Base-by-base conservation (phyloP, 2,797 vertebrate genomes). In the Sebastes ruberrimus region DNA sequence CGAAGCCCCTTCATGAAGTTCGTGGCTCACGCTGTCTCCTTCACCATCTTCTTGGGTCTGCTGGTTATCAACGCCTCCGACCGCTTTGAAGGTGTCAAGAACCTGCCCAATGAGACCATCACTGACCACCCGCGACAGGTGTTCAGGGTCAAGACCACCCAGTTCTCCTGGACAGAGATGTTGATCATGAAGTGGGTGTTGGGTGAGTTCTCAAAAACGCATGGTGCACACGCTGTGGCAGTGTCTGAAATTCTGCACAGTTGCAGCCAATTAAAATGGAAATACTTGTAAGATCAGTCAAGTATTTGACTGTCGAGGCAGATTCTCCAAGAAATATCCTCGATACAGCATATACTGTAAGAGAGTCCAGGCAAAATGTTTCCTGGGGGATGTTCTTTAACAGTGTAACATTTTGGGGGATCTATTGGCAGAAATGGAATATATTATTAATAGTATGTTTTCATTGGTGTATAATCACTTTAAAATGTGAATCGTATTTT, bases 1-100 rank as follows among this genome's bases (percentile, higher is more conserved):
- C 94, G 98, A 72, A 99, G 98, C 66, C 98, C 98, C 60, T 99
- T 99, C 89, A 99, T 99, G 98, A 99, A 99, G 94, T 99, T 99
- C 81, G 97, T 99, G 79, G 98, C 98, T 55, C 98, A 99, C 2
- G 98, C 98, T 0, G 97, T 99, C 78, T 99, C 98, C 79, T 99
- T 99, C 93, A 98, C 97, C 70, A 97, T 98, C 93, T 99, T 99
- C 90, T 93, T 99, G 80, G 97, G 97, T 70, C 93, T 99, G 66
- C 94, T 99, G 81, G 95, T 99, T 3, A 84, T 99, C 91, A 99
- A 99, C 0, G 98, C 98, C 8, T 99, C 98, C 0, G 98, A 99
- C 79, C 97, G 98, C 13, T 99, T 99, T 30, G 97, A 99, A 86
- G 98, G 98, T 0, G 97, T 99, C 13, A 99, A 98, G 94, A 98